Evolutionary conservation across 1,140 invertebrate genomes (phyloP).

Genomic region (Dolichoris vasculosae): DNA sequence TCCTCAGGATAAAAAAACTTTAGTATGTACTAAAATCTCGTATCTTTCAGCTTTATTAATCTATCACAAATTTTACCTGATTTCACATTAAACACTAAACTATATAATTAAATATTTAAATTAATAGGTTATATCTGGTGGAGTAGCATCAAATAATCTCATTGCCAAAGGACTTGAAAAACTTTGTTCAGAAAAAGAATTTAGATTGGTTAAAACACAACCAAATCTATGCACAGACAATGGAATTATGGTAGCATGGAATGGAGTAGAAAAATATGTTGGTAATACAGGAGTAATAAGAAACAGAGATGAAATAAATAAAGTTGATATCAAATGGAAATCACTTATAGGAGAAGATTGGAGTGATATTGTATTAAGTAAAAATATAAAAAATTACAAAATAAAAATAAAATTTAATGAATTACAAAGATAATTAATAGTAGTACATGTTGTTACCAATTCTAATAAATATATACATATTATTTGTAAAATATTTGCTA

Average conservation of each 20-base stretch:
- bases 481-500: background rate
- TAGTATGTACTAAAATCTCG: constrained; percentile 72
- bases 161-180: constrained; percentile 82
- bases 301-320: constrained; percentile 72
- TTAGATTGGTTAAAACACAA: constrained; percentile 84
- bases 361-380: constrained; percentile 73
- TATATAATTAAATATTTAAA: constrained; percentile 13
- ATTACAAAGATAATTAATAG: constrained; percentile 14
- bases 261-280: constrained; percentile 87
- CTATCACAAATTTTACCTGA: too few relatives aligned
- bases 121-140: constrained; percentile 90
- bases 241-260: constrained; percentile 99
- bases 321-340: constrained; percentile 72
- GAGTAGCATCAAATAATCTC: constrained; percentile 94
- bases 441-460: background rate
- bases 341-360: constrained; percentile 77
- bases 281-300: constrained; percentile 70
- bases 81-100: background rate
- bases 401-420: constrained; percentile 70
- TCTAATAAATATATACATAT: constrained; percentile 34
- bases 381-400: constrained; percentile 78
- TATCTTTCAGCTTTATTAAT: background rate
- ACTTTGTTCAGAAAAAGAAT: constrained; percentile 81
- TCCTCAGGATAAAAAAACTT: constrained; percentile 74
- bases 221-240: constrained; percentile 96